These are phyloP conservation scores for Chlorocebus sabaeus DNA, from an alignment of 2,113 vertebrate genomes.

Conservation along the genomic window DNA sequence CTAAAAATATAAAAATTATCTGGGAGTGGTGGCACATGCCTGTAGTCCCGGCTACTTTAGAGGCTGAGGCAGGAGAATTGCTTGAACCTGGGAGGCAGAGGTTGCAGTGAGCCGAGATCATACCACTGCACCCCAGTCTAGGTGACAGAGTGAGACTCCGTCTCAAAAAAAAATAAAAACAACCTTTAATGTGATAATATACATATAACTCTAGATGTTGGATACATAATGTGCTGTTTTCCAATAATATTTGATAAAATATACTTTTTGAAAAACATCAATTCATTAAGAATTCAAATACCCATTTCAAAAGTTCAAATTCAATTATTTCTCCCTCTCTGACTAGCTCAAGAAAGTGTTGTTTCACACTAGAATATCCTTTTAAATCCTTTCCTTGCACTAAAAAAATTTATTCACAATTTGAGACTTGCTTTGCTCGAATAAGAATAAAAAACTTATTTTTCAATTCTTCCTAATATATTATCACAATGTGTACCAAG, in stretches of 20 bases:
- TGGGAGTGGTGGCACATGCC: too few species aligned
- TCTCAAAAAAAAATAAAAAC: too few species aligned
- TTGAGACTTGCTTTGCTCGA: neutral
- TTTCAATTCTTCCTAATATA: neutral
- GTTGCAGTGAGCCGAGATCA: too few species aligned
- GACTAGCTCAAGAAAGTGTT: neutral
- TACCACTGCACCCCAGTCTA: too few species aligned
- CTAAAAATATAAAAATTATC: too few species aligned
- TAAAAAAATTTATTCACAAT: neutral
- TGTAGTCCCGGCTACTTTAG: too few species aligned
- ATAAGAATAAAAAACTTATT: neutral
- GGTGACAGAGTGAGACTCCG: too few species aligned
- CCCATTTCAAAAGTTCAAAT: neutral
- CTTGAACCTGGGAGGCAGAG: too few species aligned
- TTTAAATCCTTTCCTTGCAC: neutral
- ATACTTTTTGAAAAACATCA: neutral
- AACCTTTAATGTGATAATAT: neutral
- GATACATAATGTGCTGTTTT: neutral
- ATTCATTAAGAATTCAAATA: neutral
- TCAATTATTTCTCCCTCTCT: neutral
- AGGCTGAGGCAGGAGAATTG: too few species aligned
- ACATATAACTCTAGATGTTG: neutral
- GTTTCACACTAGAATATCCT: neutral
- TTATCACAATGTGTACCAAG: too few species aligned
- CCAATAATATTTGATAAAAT: neutral